phyloP scores from a whole-genome alignment of 2,888 invertebrate genomes.

The Pyrrhosoma nymphula region DNA sequence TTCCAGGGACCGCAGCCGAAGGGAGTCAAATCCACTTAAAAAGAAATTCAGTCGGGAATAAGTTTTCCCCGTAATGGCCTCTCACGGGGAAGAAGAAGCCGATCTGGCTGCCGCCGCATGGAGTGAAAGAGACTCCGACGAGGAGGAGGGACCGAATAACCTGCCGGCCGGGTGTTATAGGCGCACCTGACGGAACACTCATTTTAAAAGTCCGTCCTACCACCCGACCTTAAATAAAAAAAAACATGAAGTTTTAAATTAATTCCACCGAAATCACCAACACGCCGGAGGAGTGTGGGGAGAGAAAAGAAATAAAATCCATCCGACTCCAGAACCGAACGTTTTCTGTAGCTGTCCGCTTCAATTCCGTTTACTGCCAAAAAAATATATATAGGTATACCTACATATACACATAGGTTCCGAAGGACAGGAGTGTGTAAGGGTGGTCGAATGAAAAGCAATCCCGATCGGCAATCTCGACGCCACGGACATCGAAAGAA shows the following conservation, averaged over 20 bases:
- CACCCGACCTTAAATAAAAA: neutral
- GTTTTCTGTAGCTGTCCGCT: too few relatives aligned
- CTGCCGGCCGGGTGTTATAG: neutral
- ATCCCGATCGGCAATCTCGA: too few relatives aligned
- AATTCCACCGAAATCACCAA: neutral
- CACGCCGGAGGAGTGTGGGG: neutral
- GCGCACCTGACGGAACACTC: too few relatives aligned
- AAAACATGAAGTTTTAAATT: neutral
- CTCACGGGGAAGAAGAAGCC: neutral
- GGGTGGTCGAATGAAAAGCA: too few relatives aligned
- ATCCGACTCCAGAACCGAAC: too few relatives aligned
- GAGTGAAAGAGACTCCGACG: neutral
- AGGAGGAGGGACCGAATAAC: neutral
- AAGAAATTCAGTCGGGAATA: neutral
- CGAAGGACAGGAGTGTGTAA: too few relatives aligned
- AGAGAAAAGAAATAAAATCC: too few relatives aligned
- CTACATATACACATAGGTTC: too few relatives aligned
- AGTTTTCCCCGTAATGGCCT: neutral
- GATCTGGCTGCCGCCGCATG: neutral
- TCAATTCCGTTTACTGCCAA: too few relatives aligned
- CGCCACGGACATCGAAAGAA: too few relatives aligned
- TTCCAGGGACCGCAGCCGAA: neutral
- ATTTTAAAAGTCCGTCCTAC: neutral
- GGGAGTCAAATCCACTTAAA: slow-evolving; percentile 9
- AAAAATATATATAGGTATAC: too few relatives aligned